Evolutionary conservation across 2,888 invertebrate species (phyloP).

Genomic region (Pogonocherus hispidulus): DNA sequence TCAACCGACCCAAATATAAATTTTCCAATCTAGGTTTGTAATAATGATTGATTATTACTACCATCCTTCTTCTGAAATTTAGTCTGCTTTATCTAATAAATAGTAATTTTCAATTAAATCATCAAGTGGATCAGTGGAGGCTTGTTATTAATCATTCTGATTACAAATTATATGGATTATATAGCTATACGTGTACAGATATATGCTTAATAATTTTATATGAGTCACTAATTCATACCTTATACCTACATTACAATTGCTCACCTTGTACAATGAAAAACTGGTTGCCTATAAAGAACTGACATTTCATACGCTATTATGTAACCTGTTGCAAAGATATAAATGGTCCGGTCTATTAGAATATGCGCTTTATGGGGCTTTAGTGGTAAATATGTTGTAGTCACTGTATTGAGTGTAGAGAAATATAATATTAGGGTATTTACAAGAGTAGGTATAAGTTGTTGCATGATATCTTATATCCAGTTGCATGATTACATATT

Average conservation of each 20-base stretch:
- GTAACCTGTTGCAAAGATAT: neutral
- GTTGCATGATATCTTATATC: constrained; percentile 27
- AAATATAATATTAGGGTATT: constrained; percentile 9
- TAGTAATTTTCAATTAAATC: too few relatives aligned
- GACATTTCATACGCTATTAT: neutral
- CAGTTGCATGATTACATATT: constrained; percentile 21
- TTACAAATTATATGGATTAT: too few relatives aligned
- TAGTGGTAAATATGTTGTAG: neutral
- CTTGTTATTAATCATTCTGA: too few relatives aligned
- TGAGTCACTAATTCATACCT: neutral
- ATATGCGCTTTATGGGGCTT: neutral
- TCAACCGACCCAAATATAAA: too few relatives aligned
- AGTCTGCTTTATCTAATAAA: too few relatives aligned
- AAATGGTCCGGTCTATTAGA: neutral
- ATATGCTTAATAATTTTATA: too few relatives aligned
- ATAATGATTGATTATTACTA: too few relatives aligned
- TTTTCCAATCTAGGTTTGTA: too few relatives aligned
- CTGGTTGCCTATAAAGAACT: neutral
- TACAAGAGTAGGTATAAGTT: constrained; percentile 18
- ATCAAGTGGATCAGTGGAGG: too few relatives aligned
- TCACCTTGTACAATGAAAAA: neutral
- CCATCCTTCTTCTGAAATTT: too few relatives aligned
- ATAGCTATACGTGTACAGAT: too few relatives aligned
- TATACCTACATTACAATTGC: neutral
- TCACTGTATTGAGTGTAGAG: neutral